phyloP scores from a whole-genome alignment of 2,888 invertebrate species.

The Nudaria mundana region DNA sequence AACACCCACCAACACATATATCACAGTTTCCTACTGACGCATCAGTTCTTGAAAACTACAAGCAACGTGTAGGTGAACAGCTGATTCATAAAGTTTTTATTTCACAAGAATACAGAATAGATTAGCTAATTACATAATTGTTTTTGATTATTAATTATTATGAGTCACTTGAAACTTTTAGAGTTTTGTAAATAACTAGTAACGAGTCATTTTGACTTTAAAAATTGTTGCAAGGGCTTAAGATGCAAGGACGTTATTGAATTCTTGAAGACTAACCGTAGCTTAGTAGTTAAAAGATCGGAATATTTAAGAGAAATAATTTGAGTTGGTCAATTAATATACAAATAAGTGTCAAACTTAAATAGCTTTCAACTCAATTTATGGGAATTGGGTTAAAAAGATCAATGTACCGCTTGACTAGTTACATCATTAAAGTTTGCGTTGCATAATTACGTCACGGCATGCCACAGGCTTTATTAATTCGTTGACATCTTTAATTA shows the following conservation, averaged over 20 bases:
- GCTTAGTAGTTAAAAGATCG: too few species aligned
- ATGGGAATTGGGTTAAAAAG: too few species aligned
- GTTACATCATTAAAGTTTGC: background rate
- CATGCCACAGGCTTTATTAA: conserved; percentile 23
- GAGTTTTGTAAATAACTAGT: too few species aligned
- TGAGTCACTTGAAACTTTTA: background rate
- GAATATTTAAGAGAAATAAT: too few species aligned
- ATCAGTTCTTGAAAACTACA: background rate
- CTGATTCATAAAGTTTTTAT: conserved; percentile 16
- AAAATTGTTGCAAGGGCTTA: too few species aligned
- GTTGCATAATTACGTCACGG: background rate
- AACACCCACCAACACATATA: conserved; percentile 5
- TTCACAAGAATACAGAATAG: background rate
- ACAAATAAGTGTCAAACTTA: too few species aligned
- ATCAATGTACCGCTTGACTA: background rate
- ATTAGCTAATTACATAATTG: background rate
- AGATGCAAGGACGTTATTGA: too few species aligned
- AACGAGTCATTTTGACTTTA: too few species aligned
- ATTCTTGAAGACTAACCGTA: too few species aligned
- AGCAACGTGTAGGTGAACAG: conserved; percentile 18
- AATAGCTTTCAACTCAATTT: too few species aligned
- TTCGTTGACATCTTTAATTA: conserved; percentile 22
- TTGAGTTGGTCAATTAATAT: too few species aligned
- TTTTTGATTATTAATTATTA: background rate
- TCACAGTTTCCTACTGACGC: conserved; percentile 9